Conservation (phyloP, 2,113 vertebrate genomes). For the Neotragus moschatus region DNA sequence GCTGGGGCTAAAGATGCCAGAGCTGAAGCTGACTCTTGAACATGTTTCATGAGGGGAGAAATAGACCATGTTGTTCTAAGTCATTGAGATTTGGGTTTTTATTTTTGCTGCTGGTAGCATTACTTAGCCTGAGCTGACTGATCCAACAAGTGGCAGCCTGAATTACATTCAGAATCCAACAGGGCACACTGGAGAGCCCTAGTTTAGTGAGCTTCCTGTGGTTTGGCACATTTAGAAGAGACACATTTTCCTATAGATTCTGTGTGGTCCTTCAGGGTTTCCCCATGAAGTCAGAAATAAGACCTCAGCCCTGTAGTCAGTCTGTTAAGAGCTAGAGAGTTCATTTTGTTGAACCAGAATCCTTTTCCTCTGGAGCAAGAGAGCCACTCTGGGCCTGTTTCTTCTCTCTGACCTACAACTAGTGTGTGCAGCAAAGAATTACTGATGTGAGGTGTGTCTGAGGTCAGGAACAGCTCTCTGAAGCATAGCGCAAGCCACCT, state of each 20-base stretch:
- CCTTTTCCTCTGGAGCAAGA: background rate
- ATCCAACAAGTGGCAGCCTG: background rate
- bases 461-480: background rate
- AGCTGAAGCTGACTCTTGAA: background rate
- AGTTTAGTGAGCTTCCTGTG: background rate
- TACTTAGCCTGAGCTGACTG: background rate
- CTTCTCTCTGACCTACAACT: rapidly evolving
- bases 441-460: background rate
- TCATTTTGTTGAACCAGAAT: background rate
- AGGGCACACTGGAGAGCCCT: background rate
- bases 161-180: background rate
- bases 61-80: background rate
- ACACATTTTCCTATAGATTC: background rate
- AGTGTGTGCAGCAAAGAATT: background rate
- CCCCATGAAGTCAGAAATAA: background rate
- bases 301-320: background rate
- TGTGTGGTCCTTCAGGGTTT: background rate
- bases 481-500: background rate
- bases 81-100: background rate
- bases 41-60: background rate
- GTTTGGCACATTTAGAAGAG: background rate
- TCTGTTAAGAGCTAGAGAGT: background rate
- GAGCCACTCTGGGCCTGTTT: background rate
- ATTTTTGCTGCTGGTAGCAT: background rate
- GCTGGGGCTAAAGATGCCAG: background rate